A percentile compares a stretch with the other conserved stretches of the same genome.
These are phyloP conservation scores for Brachyptera putata DNA, from an alignment of 2,888 invertebrate species.

Conservation along the genomic window DNA sequence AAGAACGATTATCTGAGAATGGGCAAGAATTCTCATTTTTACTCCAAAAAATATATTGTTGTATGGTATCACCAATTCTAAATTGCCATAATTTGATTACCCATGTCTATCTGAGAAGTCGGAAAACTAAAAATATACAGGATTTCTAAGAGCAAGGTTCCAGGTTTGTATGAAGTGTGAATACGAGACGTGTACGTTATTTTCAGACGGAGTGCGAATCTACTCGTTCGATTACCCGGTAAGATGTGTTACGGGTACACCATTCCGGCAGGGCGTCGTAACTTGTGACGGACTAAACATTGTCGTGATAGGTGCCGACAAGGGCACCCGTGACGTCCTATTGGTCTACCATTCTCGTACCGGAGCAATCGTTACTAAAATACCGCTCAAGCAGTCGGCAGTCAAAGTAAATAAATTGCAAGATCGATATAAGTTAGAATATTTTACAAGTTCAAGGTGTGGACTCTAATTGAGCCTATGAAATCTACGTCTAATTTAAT, in stretches of 20 bases:
- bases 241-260: conserved; percentile 58
- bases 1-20: neutral
- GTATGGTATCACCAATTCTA: too few species aligned
- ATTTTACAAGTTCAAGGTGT: neutral
- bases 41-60: too few species aligned
- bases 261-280: conserved; percentile 72
- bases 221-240: conserved; percentile 82
- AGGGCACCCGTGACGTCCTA: conserved; percentile 73
- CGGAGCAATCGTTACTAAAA: conserved; percentile 57
- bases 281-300: conserved; percentile 78
- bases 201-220: conserved; percentile 64
- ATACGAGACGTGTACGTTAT: too few species aligned
- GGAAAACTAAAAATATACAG: too few species aligned
- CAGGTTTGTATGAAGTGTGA: too few species aligned
- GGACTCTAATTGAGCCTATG: neutral
- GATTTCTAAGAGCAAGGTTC: too few species aligned
- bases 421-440: neutral
- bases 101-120: too few species aligned
- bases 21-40: too few species aligned
- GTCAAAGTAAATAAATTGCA: conserved; percentile 51
- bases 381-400: conserved; percentile 49
- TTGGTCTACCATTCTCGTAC: conserved; percentile 78
- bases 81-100: too few species aligned
- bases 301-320: conserved; percentile 76
- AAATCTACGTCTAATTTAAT: neutral